Evolutionary conservation across 2,797 vertebrate genomes (phyloP), one percentile per base, ranked within the genome.

Genomic region (Cheirogaleus major): DNA sequence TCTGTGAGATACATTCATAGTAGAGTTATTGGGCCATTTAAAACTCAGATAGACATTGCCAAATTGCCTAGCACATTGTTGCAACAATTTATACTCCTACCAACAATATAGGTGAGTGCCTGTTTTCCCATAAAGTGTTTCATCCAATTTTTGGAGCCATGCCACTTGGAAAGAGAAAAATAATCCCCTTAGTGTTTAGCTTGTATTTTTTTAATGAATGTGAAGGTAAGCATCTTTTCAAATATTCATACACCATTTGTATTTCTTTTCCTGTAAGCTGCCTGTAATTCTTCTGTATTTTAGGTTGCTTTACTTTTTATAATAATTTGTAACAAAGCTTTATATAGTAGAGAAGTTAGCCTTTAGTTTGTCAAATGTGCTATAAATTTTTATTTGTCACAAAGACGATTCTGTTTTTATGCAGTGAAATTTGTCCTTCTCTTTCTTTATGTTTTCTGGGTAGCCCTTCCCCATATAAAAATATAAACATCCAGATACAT

Each of bases 311-410:
- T 91, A 30, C n/a, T 73, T 96, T 91, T 32, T 30, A 45, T 85
- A 90, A 57, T 83, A 92, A 73, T 85, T 92, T 93, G 43, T 57
- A 41, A 83, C 72, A 80, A 86, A 82, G 32, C 52, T 92, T 82
- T 90, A 82, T n/a, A 48, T 23, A 69, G n/a, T 70, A 73, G 70
- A 75, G 43, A 92, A 87, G 43, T 87, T 67, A 69, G 35, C 43
- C 69, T 72, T 85, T 30, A 41, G 65, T 35, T 89, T 93, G 59
- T 70, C 70, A 95, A 75, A 75, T 23, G 12, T 96, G 70, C 25
- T 69, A 32, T 57, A 55, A 89, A 89, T 61, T 90, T 57, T 92
- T 78, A 79, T 82, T 86, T 88, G 50, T 65, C 67, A 85, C 27
- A 70, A 2, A 59, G 55, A 76, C 41, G 20, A 87, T 76, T 85